phyloP scores from a whole-genome alignment of 1,140 invertebrate genomes.

The Lutraria rhynchaena region DNA sequence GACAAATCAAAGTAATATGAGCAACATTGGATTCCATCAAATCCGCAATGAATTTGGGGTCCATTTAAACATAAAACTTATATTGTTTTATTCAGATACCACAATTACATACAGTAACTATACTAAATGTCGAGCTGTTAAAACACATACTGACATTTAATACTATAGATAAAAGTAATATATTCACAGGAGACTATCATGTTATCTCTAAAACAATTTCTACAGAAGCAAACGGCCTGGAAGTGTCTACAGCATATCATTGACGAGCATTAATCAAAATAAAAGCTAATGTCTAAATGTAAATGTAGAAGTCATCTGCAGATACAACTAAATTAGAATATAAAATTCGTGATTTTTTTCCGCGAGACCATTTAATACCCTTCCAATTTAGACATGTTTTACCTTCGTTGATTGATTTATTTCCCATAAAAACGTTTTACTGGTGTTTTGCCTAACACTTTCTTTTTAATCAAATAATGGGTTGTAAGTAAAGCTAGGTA shows the following conservation, averaged over 20 bases:
- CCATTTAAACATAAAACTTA: not conserved
- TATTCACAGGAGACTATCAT: conserved; percentile 37
- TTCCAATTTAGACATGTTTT: too few relatives aligned
- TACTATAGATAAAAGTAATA: conserved; percentile 21
- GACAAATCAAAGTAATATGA: too few relatives aligned
- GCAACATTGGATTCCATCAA: too few relatives aligned
- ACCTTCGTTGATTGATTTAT: conserved; percentile 11
- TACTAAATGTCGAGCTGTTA: conserved; percentile 31
- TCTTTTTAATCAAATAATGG: too few relatives aligned
- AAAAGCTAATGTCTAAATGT: conserved; percentile 57
- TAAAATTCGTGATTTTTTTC: too few relatives aligned
- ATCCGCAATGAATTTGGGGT: not conserved
- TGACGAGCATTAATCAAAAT: conserved; percentile 36
- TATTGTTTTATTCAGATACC: not conserved
- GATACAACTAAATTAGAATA: conserved; percentile 36
- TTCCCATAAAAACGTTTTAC: not conserved
- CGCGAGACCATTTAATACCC: too few relatives aligned
- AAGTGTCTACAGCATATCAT: conserved; percentile 29
- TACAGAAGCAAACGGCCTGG: conserved; percentile 9
- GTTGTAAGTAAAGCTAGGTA: too few relatives aligned
- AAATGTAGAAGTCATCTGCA: conserved; percentile 16
- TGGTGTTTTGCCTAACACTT: too few relatives aligned
- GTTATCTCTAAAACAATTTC: conserved; percentile 28
- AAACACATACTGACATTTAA: conserved; percentile 19
- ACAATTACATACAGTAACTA: conserved; percentile 16